A percentile compares a stretch with the other conserved stretches of the same genome.
phyloP scores from a whole-genome alignment of 2,113 vertebrate genomes.

The Nycticebus coucang region DNA sequence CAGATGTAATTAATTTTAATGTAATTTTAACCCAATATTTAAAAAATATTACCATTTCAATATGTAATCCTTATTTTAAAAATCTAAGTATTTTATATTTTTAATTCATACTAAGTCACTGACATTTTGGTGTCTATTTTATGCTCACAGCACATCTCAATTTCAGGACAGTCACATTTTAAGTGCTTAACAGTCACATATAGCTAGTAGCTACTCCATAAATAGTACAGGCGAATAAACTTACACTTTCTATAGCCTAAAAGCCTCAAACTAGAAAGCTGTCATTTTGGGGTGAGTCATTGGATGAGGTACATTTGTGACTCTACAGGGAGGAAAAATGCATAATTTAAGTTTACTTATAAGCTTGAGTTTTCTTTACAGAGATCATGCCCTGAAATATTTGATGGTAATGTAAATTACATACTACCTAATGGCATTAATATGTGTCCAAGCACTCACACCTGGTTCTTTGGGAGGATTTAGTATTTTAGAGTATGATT shows the following conservation, averaged over 20 bases:
- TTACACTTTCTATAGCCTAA: neutral
- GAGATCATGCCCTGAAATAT: neutral
- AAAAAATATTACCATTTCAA: neutral
- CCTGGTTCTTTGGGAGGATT: neutral
- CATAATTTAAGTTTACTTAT: neutral
- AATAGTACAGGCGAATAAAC: neutral
- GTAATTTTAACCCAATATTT: neutral
- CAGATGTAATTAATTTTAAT: neutral
- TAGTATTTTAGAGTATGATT: neutral
- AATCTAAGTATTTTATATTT: neutral
- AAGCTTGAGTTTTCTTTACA: neutral
- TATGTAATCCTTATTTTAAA: neutral
- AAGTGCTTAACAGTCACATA: neutral
- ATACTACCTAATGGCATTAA: neutral
- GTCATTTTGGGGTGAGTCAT: neutral
- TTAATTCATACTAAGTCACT: neutral
- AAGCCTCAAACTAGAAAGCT: neutral
- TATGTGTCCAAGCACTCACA: neutral
- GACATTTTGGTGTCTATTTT: neutral
- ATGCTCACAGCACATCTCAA: neutral
- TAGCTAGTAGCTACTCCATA: neutral
- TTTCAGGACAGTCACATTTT: neutral
- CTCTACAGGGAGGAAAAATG: neutral
- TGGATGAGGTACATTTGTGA: conserved; percentile 19
- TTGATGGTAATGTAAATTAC: neutral